These are phyloP conservation scores for Drosophila fulvimacula DNA, from an alignment of 2,888 invertebrate species.

Conservation along the genomic window DNA sequence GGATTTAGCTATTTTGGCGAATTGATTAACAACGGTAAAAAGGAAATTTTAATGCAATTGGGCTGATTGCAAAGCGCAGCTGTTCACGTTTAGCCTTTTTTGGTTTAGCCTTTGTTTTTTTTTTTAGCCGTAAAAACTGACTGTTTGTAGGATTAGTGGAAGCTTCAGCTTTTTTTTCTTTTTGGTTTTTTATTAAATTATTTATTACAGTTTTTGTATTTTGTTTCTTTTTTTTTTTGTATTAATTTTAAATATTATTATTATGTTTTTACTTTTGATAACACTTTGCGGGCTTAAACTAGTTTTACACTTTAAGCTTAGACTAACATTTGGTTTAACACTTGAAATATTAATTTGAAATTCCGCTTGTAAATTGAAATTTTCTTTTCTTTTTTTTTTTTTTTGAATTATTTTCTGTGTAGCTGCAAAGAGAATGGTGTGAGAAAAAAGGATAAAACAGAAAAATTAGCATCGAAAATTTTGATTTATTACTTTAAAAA, in stretches of 20 bases:
- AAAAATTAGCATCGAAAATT: conserved; percentile 55
- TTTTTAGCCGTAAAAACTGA: conserved; percentile 21
- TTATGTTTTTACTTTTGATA: conserved; percentile 26
- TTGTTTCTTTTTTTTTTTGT: neutral
- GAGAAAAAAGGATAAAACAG: conserved; percentile 44
- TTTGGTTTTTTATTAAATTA: conserved; percentile 2
- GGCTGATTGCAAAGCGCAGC: conserved; percentile 50
- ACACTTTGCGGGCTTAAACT: conserved; percentile 65
- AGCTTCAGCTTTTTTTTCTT: conserved; percentile 30
- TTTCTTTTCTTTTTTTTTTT: conserved; percentile 22
- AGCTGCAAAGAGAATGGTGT: conserved; percentile 64
- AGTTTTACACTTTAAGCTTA: conserved; percentile 76
- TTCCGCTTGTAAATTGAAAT: conserved; percentile 30
- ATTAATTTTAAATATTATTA: conserved; percentile 7
- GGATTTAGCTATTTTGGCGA: conserved; percentile 85
- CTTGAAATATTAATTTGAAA: conserved; percentile 44
- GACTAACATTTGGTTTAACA: conserved; percentile 78
- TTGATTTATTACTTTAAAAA: conserved; percentile 3
- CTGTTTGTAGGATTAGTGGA: conserved; percentile 49
- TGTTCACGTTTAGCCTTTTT: conserved; percentile 38
- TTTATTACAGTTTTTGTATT: conserved; percentile 5
- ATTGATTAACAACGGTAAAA: conserved; percentile 72
- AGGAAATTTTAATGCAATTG: conserved; percentile 45
- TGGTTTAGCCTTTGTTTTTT: conserved; percentile 11
- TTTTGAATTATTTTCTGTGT: conserved; percentile 40